Evolutionary conservation across 1,140 invertebrate genomes (phyloP), one percentile per base, ranked within the genome.

Genomic region (Phthorimaea operculella): DNA sequence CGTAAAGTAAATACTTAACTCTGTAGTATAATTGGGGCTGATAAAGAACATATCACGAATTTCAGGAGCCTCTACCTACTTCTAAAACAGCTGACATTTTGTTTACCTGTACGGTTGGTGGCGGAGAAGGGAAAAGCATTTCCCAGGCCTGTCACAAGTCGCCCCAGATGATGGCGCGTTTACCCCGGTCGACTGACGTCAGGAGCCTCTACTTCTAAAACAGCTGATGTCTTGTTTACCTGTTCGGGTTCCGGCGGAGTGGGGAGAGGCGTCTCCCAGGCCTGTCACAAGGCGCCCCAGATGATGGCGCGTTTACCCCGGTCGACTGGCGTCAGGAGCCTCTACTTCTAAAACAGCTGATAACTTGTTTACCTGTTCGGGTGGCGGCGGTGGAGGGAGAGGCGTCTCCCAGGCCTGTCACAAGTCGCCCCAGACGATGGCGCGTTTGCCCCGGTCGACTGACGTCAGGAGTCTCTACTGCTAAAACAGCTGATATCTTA

Each of bases 161-260:
- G n/a, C 90, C 89, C 95, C 97, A 99, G 52, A 98, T 87, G 48
- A 96, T 88, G 33, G 92, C 92, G 62, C 92, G 92, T 79, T 94
- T 96, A 58, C 90, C 89, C 63, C 92, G 90, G 76, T 98, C 96
- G 63, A 96, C 95, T 54, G 93, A 95, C n/a, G n/a, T n/a, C n/a
- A n/a, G n/a, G n/a, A n/a, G n/a, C n/a, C n/a, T n/a, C n/a, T n/a
- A n/a, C n/a, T n/a, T n/a, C n/a, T n/a, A n/a, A n/a, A n/a, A n/a
- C n/a, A n/a, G n/a, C n/a, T n/a, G n/a, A n/a, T n/a, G n/a, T n/a
- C n/a, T n/a, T n/a, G 7, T 12, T 36, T 12, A 36, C 34, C 34
- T 36, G 34, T 36, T 36, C 34, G 34, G 34, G 7, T n/a, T n/a
- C n/a, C 34, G 7, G 7, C 34, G 34, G 34, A 8, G 34, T 7